These are phyloP conservation scores for Neodiprion virginianus DNA, from an alignment of 1,140 invertebrate species.

Conservation along the genomic window DNA sequence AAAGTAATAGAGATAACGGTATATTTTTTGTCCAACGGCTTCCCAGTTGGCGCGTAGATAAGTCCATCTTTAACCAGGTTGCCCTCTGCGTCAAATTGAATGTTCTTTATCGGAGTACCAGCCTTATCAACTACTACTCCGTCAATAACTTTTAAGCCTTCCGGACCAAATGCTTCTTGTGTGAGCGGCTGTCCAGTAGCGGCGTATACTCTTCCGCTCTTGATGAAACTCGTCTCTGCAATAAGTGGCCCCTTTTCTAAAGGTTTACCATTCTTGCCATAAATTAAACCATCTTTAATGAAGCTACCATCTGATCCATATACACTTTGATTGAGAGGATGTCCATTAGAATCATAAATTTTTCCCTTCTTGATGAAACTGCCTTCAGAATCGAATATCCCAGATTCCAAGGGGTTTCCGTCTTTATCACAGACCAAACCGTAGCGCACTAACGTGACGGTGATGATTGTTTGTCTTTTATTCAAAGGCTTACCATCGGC, in stretches of 20 bases:
- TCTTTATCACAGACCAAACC: slow-evolving; percentile 51
- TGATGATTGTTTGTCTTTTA: slow-evolving; percentile 45
- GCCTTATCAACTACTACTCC: slow-evolving; percentile 51
- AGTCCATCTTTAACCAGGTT: slow-evolving; percentile 54
- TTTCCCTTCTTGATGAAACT: slow-evolving; percentile 50
- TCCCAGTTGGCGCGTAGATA: slow-evolving; percentile 42
- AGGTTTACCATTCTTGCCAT: slow-evolving; percentile 46
- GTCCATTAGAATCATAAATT: slow-evolving; percentile 45
- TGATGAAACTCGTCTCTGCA: slow-evolving; percentile 48
- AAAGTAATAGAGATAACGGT: slow-evolving; percentile 46
- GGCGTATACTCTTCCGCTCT: slow-evolving; percentile 48
- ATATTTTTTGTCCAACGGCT: slow-evolving; percentile 52
- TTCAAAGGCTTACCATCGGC: slow-evolving; percentile 46
- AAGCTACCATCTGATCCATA: slow-evolving; percentile 43
- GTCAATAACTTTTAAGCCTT: slow-evolving; percentile 50
- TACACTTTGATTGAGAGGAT: slow-evolving; percentile 43
- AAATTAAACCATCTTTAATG: slow-evolving; percentile 52
- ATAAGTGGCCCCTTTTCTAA: slow-evolving; percentile 39
- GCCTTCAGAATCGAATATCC: slow-evolving; percentile 48
- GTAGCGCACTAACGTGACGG: slow-evolving; percentile 47
- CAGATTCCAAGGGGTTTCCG: slow-evolving; percentile 47
- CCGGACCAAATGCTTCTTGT: slow-evolving; percentile 56
- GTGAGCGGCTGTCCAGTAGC: slow-evolving; percentile 45
- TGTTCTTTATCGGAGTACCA: slow-evolving; percentile 50
- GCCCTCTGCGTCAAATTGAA: slow-evolving; percentile 49